Base-by-base conservation (phyloP, 2,888 invertebrate genomes). In the Phengaris arion region DNA sequence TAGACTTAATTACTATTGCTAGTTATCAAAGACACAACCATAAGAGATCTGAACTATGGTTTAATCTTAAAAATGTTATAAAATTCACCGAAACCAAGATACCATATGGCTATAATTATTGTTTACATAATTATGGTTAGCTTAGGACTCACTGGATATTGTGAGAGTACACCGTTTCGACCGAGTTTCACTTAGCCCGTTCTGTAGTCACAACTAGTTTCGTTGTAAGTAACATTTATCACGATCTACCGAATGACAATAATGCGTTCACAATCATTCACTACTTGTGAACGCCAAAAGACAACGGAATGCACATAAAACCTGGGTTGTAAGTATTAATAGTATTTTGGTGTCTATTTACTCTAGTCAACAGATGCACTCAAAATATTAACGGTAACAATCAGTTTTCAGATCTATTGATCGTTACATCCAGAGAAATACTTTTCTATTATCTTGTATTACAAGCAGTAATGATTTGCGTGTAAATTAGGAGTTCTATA, bases 181-280 rank as follows among this genome's bases (percentile, higher is more conserved):
- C 35, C 4, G 35, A 35, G 35, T 35, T 35, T 35, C 35, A 35
- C 80, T 79, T 80, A 86, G 85, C 83, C 84, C 84, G 84, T 81
- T 82, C 81, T 83, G 80, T 64, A 80, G 81, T 84, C 85, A 89
- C 87, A 88, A 89, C 87, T 85, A 75, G 78, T 87, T 90, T 90
- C 90, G 90, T 89, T 90, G 90, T 89, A 84, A 77, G 77, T 79
- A 78, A 78, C 77, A 35, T 35, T 76, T 80, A 78, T 64, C 79
- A 75, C 70, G 55, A 35, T 4, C 35, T 35, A 35, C 35, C 4
- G 35, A 35, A 35, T 35, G 35, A 35, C 35, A 74, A 59, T 35
- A 68, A 15, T 35, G 35, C 64, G 35, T 64, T 13, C 35, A 35
- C 64, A 59, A 59, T 22, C 8, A 10, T 35, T 35, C 35, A 0